Conservation (phyloP, 2,888 invertebrate species). For the Pseudoips prasinana region DNA sequence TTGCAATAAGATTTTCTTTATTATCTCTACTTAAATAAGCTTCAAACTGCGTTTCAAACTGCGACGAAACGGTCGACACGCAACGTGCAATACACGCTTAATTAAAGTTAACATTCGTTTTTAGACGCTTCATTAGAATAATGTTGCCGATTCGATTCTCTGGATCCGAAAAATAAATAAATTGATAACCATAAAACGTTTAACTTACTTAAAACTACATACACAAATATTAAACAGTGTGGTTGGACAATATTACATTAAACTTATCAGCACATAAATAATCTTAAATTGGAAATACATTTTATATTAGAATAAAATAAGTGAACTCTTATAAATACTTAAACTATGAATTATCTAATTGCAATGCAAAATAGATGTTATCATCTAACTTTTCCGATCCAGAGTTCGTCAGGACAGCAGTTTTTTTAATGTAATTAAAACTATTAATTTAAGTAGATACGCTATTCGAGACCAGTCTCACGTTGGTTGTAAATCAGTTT, state of each 20-base stretch:
- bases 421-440: slow-evolving; percentile 29
- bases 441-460: slow-evolving; percentile 42
- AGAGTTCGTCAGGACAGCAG: slow-evolving; percentile 27
- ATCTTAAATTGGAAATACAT: too few species aligned
- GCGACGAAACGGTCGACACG: slow-evolving; percentile 21
- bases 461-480: slow-evolving; percentile 44
- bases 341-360: too few species aligned
- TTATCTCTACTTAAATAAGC: slow-evolving; percentile 49
- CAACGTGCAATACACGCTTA: slow-evolving; percentile 29
- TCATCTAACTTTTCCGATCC: slow-evolving; percentile 27
- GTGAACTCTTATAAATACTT: too few species aligned
- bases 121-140: slow-evolving; percentile 34
- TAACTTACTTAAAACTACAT: too few species aligned
- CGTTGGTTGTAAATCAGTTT: slow-evolving; percentile 57
- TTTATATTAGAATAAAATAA: too few species aligned
- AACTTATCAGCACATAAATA: too few species aligned
- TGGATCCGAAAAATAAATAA: slow-evolving; percentile 15
- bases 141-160: slow-evolving; percentile 22
- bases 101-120: slow-evolving; percentile 28
- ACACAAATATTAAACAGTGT: too few species aligned
- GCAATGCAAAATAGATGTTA: too few species aligned
- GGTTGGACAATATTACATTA: too few species aligned
- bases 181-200: neutral
- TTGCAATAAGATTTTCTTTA: slow-evolving; percentile 53
- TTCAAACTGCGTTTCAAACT: slow-evolving; percentile 31